phyloP scores from a whole-genome alignment of 2,797 vertebrate species.

The Helicolenus hilgendorfi region DNA sequence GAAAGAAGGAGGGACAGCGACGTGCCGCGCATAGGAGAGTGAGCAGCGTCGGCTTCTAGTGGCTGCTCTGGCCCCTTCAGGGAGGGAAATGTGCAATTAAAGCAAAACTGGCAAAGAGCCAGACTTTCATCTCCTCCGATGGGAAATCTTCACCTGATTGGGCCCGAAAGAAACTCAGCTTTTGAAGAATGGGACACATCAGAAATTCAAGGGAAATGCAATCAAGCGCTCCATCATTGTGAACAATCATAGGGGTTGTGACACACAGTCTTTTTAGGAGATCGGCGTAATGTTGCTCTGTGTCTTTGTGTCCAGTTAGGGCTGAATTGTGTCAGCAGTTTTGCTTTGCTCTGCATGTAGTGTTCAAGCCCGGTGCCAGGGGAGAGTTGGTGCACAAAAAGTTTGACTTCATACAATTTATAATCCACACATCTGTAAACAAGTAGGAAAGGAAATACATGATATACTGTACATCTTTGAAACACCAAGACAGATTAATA shows the following conservation, averaged over 20 bases:
- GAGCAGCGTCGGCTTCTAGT: conserved; percentile 1
- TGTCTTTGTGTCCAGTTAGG: not conserved
- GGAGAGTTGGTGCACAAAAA: not conserved
- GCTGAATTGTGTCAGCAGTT: conserved; percentile 1
- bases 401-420: not conserved
- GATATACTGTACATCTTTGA: not conserved
- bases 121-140: conserved; percentile 20
- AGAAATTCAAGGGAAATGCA: conserved; percentile 11
- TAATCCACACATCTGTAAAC: not conserved
- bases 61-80: conserved; percentile 28
- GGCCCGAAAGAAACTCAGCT: not conserved
- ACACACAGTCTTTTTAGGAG: not conserved
- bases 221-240: conserved; percentile 5
- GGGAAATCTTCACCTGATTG: conserved; percentile 55
- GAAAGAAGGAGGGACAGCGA: conserved; percentile 29
- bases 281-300: not conserved
- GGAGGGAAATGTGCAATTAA: conserved; percentile 70
- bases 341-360: not conserved
- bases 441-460: not conserved
- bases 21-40: conserved; percentile 45
- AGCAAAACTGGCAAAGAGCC: conserved; percentile 45
- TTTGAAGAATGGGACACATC: conserved; percentile 23
- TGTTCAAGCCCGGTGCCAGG: not conserved
- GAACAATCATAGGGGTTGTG: conserved; percentile 1
- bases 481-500: not conserved